phyloP scores from a whole-genome alignment of 1,140 invertebrate genomes.

The Andrena cerasifolii region DNA sequence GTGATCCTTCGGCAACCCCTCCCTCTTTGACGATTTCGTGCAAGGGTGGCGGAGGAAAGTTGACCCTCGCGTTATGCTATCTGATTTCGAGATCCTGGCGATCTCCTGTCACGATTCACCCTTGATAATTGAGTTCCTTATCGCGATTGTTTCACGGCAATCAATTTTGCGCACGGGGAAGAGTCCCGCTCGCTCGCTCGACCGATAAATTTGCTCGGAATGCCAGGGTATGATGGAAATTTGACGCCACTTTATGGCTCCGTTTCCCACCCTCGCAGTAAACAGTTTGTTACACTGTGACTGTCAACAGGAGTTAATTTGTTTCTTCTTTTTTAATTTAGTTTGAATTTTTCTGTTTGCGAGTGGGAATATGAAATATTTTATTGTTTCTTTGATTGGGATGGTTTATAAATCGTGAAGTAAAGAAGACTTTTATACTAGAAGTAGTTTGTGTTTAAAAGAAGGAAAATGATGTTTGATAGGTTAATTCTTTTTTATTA shows the following conservation, averaged over 20 bases:
- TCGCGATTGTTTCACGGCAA: conserved; percentile 54
- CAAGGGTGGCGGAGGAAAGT: conserved; percentile 36
- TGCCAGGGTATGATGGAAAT: not conserved
- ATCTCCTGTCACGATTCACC: conserved; percentile 58
- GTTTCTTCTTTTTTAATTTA: no score
- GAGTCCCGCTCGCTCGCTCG: conserved; percentile 39
- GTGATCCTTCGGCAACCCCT: conserved; percentile 26
- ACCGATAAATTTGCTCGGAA: conserved; percentile 18
- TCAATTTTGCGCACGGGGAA: conserved; percentile 43
- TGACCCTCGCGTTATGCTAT: conserved; percentile 71
- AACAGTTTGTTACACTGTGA: no score
- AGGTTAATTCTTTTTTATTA: no score
- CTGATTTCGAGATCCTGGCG: conserved; percentile 70
- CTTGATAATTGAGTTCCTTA: conserved; percentile 69
- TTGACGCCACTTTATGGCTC: not conserved
- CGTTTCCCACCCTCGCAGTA: no score
- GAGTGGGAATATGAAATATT: no score
- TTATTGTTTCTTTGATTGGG: no score
- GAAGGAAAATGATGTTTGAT: no score
- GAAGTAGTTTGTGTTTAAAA: no score
- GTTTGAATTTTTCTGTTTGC: no score
- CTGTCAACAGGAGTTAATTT: no score
- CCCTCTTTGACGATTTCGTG: conserved; percentile 7
- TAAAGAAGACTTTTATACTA: no score
- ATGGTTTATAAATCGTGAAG: no score